These are phyloP conservation scores for Epiperipatus broadwayi DNA, from an alignment of 2,888 invertebrate species.

Conservation along the genomic window DNA sequence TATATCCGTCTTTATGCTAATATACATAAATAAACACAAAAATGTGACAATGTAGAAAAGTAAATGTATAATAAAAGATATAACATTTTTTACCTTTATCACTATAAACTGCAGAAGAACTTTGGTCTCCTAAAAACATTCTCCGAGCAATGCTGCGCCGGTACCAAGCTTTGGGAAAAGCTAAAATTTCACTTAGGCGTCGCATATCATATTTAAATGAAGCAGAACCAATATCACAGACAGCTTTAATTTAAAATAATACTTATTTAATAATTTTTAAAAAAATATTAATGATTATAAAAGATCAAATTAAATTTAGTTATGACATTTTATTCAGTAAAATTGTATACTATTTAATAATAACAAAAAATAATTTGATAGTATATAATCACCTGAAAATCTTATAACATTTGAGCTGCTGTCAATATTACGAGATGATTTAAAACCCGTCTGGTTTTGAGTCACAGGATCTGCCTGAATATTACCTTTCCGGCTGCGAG, in stretches of 20 bases:
- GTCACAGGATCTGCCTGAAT: conserved; percentile 40
- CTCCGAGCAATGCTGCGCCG: conserved; percentile 73
- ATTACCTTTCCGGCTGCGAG: conserved; percentile 69
- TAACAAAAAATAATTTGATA: too few relatives aligned
- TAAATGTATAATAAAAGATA: too few relatives aligned
- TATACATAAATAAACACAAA: background rate
- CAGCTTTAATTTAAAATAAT: conserved; percentile 47
- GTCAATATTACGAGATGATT: background rate
- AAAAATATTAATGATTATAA: too few relatives aligned
- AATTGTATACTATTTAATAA: too few relatives aligned
- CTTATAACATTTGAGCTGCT: background rate
- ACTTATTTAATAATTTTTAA: background rate
- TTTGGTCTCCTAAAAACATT: conserved; percentile 79
- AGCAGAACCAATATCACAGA: conserved; percentile 83
- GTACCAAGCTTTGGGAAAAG: conserved; percentile 98
- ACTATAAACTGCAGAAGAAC: conserved; percentile 28
- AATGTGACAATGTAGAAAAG: too few relatives aligned
- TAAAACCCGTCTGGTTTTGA: too few relatives aligned
- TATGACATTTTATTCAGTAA: background rate
- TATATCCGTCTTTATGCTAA: background rate
- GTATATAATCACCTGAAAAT: too few relatives aligned
- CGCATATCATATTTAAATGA: conserved; percentile 98
- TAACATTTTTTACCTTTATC: conserved; percentile 20
- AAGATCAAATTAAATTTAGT: too few relatives aligned
- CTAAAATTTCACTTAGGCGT: conserved; percentile 80